Evolutionary conservation across 2,113 vertebrate species (phyloP).

Genomic region (Pelvicachromis taeniatus): DNA sequence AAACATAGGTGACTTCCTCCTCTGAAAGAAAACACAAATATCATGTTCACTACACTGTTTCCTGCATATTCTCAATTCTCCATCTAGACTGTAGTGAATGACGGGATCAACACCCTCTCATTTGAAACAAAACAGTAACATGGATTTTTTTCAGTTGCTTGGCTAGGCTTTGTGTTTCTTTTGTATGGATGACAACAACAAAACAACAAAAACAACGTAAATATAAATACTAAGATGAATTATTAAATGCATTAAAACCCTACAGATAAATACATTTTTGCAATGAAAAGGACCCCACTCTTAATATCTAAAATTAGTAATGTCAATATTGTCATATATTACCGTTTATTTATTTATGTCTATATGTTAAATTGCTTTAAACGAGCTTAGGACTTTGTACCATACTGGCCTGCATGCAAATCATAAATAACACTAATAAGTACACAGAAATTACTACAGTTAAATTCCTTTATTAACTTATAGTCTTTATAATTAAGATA

Average conservation of each 20-base stretch:
- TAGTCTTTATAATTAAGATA: background rate
- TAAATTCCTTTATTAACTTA: background rate
- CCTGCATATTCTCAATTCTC: background rate
- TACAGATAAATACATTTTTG: background rate
- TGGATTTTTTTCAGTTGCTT: background rate
- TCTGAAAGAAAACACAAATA: constrained; percentile 52
- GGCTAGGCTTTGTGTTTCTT: background rate
- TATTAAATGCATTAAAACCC: background rate
- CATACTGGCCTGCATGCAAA: background rate
- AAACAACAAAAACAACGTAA: background rate
- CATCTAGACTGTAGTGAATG: background rate
- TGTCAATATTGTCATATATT: background rate
- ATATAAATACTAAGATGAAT: background rate
- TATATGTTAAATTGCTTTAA: background rate
- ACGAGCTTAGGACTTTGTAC: background rate
- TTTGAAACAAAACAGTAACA: background rate
- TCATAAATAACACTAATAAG: background rate
- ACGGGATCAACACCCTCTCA: background rate
- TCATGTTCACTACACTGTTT: background rate
- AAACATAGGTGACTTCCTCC: constrained; percentile 64
- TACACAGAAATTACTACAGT: background rate
- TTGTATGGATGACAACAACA: background rate
- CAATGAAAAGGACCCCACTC: background rate
- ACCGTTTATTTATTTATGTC: background rate
- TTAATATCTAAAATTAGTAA: background rate